Percentiles rank a stretch among this genome's conserved stretches.
Evolutionary conservation across 2,113 vertebrate genomes (phyloP).

Genomic region (Terrapene triunguis): DNA sequence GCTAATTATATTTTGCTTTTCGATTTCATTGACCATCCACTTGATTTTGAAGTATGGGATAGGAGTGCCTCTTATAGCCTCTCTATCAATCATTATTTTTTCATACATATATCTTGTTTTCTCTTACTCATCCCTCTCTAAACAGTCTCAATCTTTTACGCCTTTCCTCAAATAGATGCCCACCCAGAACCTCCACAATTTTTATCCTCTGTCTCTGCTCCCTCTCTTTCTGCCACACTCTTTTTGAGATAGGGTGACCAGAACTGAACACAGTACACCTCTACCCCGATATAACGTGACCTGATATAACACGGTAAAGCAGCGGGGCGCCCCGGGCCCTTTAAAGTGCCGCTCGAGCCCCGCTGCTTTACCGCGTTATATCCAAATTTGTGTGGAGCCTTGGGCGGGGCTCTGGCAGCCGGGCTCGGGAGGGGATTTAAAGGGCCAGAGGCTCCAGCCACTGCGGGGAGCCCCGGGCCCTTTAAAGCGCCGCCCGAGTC

Average conservation of each 20-base stretch:
- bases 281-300: too few relatives aligned
- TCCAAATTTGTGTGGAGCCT: too few relatives aligned
- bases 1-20: background rate
- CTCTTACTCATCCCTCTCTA: fast-evolving
- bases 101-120: background rate
- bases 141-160: background rate
- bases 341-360: too few relatives aligned
- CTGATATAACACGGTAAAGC: too few relatives aligned
- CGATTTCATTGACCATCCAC: fast-evolving
- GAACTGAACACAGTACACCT: background rate
- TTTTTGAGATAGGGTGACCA: background rate
- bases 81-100: background rate
- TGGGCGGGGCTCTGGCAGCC: too few relatives aligned
- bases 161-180: background rate
- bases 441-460: too few relatives aligned
- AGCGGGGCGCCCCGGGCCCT: too few relatives aligned
- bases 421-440: too few relatives aligned
- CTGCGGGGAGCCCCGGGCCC: too few relatives aligned
- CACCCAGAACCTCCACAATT: fast-evolving
- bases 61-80: background rate
- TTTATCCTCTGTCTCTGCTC: fast-evolving
- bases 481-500: too few relatives aligned
- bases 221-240: background rate
- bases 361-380: too few relatives aligned
- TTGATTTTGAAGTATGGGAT: background rate